phyloP scores from a whole-genome alignment of 1,140 invertebrate species.

The Drosophila eugracilis region DNA sequence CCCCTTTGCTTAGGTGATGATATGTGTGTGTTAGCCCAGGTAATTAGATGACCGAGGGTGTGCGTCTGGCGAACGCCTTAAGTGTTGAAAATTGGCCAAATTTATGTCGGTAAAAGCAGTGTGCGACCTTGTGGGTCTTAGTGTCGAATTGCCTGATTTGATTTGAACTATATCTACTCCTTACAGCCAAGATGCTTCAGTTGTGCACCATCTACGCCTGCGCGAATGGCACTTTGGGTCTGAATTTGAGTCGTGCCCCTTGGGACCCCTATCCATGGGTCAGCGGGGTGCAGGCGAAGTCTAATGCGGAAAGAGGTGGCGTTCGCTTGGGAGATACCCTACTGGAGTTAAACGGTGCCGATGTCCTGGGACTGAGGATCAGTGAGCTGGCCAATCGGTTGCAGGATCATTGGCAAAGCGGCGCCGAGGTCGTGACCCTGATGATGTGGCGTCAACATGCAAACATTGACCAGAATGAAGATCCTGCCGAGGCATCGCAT shows the following conservation, averaged over 20 bases:
- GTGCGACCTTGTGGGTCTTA: slow-evolving; percentile 59
- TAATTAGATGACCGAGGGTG: slow-evolving; percentile 50
- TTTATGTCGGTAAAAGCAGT: slow-evolving; percentile 56
- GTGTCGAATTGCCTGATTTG: slow-evolving; percentile 6
- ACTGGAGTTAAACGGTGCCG: slow-evolving; percentile 81
- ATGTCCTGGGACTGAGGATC: slow-evolving; percentile 82
- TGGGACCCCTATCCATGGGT: slow-evolving; percentile 85
- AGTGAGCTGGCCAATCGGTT: slow-evolving; percentile 79
- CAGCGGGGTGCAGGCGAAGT: slow-evolving; percentile 78
- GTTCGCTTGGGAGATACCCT: slow-evolving; percentile 82
- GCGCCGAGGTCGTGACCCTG: slow-evolving; percentile 71
- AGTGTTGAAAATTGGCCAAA: slow-evolving; percentile 72
- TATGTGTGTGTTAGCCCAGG: slow-evolving; percentile 35
- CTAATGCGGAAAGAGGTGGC: slow-evolving; percentile 78
- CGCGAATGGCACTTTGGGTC: slow-evolving; percentile 78
- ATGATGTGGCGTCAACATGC: slow-evolving; percentile 77
- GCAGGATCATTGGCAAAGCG: slow-evolving; percentile 77
- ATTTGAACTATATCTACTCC: slow-evolving; percentile 3
- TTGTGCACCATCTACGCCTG: slow-evolving; percentile 75
- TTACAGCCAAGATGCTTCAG: slow-evolving; percentile 69
- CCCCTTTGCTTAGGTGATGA: background rate
- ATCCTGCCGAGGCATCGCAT: slow-evolving; percentile 62
- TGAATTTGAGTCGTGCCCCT: slow-evolving; percentile 84
- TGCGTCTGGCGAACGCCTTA: slow-evolving; percentile 52
- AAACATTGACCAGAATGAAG: slow-evolving; percentile 22